Base-by-base conservation (phyloP, 1,140 invertebrate species). In the Ceratitis capitata region DNA sequence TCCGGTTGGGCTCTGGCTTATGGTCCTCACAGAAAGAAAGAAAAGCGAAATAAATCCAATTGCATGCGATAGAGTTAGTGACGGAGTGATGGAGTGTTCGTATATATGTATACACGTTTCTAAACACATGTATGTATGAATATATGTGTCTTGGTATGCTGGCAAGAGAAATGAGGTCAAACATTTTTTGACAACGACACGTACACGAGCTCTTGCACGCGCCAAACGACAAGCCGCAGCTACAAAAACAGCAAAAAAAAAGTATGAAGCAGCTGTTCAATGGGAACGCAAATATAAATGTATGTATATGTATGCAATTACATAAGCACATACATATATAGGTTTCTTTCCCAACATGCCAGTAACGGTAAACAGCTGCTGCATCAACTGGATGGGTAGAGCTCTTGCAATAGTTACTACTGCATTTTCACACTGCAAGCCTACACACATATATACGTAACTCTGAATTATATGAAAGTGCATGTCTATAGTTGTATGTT, bases 181-280 rank as follows among this genome's bases (percentile, higher is more conserved):
- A 56, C 7, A 42, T 42, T 56, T 45, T 83, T 84, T 58, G 83
- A 84, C 83, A 84, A 58, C 83, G 83, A 56, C 83, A 84, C 83
- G 83, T 58, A 61, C 39, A 9, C 5, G 39, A 23, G 26, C 53
- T 84, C 53, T n/a, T 58, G 83, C 49, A 58, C 83, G 49, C 69
- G 69, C 69, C 83, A 45, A 49, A 14, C 74, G 14, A 16, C 35
- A 32, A 47, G 19, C 42, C 42, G 19, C 51, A 53, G 3, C 19
- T 83, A 26, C 51, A 83, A 49, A n/a, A n/a, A 56, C n/a, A 83
- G 53, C 19, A 83, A 83, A 6, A 58, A 82, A 23, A 49, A 10
- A 19, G 12, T n/a, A n/a, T n/a, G n/a, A n/a, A n/a, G n/a, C n/a
- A n/a, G n/a, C n/a, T n/a, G n/a, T n/a, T n/a, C n/a, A n/a, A n/a